Evolutionary conservation across 2,113 vertebrate genomes (phyloP), one percentile per base, ranked within the genome.

Genomic region (Perccottus glenii): DNA sequence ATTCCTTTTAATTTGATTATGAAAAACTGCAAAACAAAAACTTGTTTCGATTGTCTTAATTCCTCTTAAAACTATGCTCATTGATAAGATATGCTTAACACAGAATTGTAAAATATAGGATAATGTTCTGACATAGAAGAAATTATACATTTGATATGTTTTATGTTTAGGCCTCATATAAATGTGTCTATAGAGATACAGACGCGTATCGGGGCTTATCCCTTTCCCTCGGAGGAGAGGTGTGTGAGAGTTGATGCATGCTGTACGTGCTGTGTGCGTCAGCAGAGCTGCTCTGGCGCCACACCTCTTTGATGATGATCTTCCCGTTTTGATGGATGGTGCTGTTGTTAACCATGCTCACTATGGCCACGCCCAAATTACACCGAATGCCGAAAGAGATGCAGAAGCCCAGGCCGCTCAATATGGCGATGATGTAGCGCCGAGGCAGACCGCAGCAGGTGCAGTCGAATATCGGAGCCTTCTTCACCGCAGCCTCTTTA

Each of bases 301-400:
- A 92, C 94, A 98, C 95, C 96, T 98, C 94, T 91, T 93, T 97
- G 84, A 98, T 94, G 91, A 96, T 93, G 91, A 97, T 93, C 85
- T 95, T 96, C 75, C 95, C 94, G 78, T 95, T 94, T 79, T 92
- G 92, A 89, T 98, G 96, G 60, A 96, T 89, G 74, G 96, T 97
- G 92, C 96, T 98, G 91, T 99, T 99, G 91, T 98, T 98, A 78
- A 99, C 96, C 98, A 99, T 99, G 90, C 97, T 94, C 91, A 99
- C 98, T 65, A 99, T 99, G 89, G 98, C 98, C 92, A 99, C 97
- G 85, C 98, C 97, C 91, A 99, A 86, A 67, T 99, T 99, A 84
- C 97, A 99, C 27, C 98, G 95, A 91, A 99, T 98, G 4, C 97
- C 97, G 85, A 99, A 99, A 73, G 96, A 98, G 90, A 99, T 98